Evolutionary conservation across 2,888 invertebrate genomes (phyloP), one percentile per base, ranked within the genome.

Genomic region (Stenotaenia linearis): DNA sequence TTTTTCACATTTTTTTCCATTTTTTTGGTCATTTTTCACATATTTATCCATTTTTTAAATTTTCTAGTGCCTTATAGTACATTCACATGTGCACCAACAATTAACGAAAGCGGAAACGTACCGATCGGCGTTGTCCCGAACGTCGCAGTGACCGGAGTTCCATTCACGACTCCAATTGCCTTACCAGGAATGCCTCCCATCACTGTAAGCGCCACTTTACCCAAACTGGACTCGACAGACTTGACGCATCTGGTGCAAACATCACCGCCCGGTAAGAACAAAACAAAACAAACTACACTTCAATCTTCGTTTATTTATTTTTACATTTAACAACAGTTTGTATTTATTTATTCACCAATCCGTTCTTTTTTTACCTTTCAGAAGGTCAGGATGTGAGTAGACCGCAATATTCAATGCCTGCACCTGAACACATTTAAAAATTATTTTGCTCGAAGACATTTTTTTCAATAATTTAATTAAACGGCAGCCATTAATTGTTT

Each of bases 101-200:
- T 18, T 18, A 45, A 2, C 18, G 45, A 45, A 5, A 40, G 40
- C 15, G 40, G 40, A 40, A 7, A 40, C 12, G 2, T 15, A 15
- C 32, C 80, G 9, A 15, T 28, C 25, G 77, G 75, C 28, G 74
- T 56, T 30, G n/a, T 78, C 23, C 69, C 79, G 23, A 80, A 78
- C 30, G 82, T 83, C 21, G 5, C 32, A 15, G 15, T 18, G 3
- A 81, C 82, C 25, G 82, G 82, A 0, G 82, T 83, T 81, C 82
- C 83, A 50, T 81, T 83, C 61, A 83, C 83, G 9, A 83, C 83
- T 6, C 83, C 83, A 10, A 82, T 83, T 69, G 81, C 80, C 77
- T 80, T 83, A 25, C 92, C 92, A 30, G 93, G 93, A 40, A 91
- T 93, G 92, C 93, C 93, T 23, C 92, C 93, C 12, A 91, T 93